Percentiles rank a stretch among this genome's conserved stretches.
phyloP scores from a whole-genome alignment of 1,140 invertebrate species.

The Limonius californicus region DNA sequence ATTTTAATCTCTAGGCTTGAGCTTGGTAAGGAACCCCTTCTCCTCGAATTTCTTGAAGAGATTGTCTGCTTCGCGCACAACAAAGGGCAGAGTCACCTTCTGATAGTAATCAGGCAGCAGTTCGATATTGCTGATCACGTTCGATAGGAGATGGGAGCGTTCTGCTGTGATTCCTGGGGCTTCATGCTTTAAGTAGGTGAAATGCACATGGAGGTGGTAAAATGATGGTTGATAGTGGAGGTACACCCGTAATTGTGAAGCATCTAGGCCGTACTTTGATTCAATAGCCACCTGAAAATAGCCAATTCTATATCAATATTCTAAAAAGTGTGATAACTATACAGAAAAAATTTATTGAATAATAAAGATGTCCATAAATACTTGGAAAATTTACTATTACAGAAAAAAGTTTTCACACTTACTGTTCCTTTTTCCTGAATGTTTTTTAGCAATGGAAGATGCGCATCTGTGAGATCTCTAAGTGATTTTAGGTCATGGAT shows the following conservation, averaged over 20 bases:
- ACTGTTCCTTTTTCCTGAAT: slow-evolving; percentile 69
- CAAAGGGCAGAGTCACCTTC: slow-evolving; percentile 71
- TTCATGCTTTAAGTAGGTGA: slow-evolving; percentile 78
- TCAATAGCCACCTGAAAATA: slow-evolving; percentile 64
- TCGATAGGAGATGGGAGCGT: slow-evolving; percentile 79
- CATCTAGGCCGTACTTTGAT: slow-evolving; percentile 72
- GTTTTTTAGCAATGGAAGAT: slow-evolving; percentile 82
- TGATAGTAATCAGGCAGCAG: slow-evolving; percentile 79
- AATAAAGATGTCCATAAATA: too few species aligned
- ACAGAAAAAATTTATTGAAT: too few species aligned
- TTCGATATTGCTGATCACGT: slow-evolving; percentile 91
- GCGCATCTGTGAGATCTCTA: slow-evolving; percentile 70
- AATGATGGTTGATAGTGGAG: slow-evolving; percentile 96
- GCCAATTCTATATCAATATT: too few species aligned
- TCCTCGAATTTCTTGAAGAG: slow-evolving; percentile 53
- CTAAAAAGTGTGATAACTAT: neutral
- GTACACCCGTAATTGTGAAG: slow-evolving; percentile 75
- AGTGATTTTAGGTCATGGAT: slow-evolving; percentile 74
- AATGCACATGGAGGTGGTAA: slow-evolving; percentile 95
- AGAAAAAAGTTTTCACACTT: too few species aligned
- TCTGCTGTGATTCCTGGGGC: slow-evolving; percentile 73
- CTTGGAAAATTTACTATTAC: too few species aligned
- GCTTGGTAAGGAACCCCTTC: slow-evolving; percentile 30
- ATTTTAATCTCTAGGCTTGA: slow-evolving; percentile 1
- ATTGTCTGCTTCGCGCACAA: slow-evolving; percentile 60